These are phyloP conservation scores for Eupithecia centaureata DNA, from an alignment of 2,888 invertebrate genomes.

Conservation along the genomic window DNA sequence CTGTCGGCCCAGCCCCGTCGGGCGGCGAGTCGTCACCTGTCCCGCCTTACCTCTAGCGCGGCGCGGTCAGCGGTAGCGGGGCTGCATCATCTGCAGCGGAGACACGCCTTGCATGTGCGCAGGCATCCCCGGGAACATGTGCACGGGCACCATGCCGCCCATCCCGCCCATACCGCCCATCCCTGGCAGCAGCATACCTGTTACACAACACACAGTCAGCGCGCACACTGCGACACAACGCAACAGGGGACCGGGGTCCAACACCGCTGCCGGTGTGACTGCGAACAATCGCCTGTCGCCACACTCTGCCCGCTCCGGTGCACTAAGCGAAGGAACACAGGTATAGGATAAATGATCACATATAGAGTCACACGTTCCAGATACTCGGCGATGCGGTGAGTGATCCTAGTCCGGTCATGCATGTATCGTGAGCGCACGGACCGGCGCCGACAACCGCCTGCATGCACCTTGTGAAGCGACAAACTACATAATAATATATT, in stretches of 20 bases:
- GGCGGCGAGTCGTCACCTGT: constrained; percentile 63
- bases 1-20: constrained; percentile 80
- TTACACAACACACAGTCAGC: constrained; percentile 49
- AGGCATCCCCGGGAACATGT: constrained; percentile 68
- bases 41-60: constrained; percentile 52
- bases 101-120: constrained; percentile 58
- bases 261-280: constrained; percentile 74
- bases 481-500: constrained; percentile 83
- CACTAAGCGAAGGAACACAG: constrained; percentile 78
- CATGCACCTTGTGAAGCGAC: constrained; percentile 83
- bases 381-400: constrained; percentile 65
- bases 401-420: constrained; percentile 67
- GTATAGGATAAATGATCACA: constrained; percentile 78
- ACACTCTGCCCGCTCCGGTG: constrained; percentile 52
- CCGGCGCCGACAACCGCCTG: constrained; percentile 33
- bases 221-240: constrained; percentile 39
- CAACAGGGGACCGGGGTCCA: constrained; percentile 69
- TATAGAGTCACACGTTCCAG: constrained; percentile 80
- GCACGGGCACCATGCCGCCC: constrained; percentile 78
- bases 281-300: constrained; percentile 71
- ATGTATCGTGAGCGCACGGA: constrained; percentile 57
- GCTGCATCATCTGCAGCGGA: constrained; percentile 88
- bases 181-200: constrained; percentile 77
- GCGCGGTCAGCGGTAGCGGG: constrained; percentile 90
- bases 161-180: constrained; percentile 11